These are phyloP conservation scores for Helicoverpa assulta DNA, from an alignment of 2,888 invertebrate species.

Conservation along the genomic window DNA sequence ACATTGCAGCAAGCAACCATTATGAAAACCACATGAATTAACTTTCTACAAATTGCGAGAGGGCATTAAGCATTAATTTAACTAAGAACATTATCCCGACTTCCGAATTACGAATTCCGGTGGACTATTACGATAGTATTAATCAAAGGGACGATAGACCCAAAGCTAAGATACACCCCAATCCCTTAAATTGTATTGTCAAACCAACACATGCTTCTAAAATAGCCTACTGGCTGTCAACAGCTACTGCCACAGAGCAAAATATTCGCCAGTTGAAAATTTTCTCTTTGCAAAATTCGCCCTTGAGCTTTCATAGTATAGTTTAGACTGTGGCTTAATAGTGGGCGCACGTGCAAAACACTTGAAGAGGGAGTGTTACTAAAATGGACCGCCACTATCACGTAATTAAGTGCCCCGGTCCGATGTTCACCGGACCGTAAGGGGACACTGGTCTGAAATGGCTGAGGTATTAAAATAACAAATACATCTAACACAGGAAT, in stretches of 20 bases:
- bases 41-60: conserved; percentile 43
- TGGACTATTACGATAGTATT: conserved; percentile 80
- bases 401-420: conserved; percentile 86
- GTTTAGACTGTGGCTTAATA: conserved; percentile 61
- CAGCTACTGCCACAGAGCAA: conserved; percentile 42
- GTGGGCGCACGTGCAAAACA: conserved; percentile 67
- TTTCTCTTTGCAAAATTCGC: conserved; percentile 5
- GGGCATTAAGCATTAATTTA: conserved; percentile 59
- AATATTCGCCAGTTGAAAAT: conserved; percentile 1
- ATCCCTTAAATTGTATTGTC: conserved; percentile 82
- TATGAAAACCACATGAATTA: background rate
- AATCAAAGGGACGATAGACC: conserved; percentile 82
- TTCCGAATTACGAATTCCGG: conserved; percentile 80
- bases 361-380: conserved; percentile 75
- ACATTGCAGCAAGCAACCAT: conserved; percentile 7
- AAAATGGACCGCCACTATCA: conserved; percentile 86
- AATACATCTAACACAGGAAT: conserved; percentile 51
- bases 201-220: conserved; percentile 78
- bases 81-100: conserved; percentile 71
- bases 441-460: conserved; percentile 79
- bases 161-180: conserved; percentile 76
- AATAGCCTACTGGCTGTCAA: conserved; percentile 52
- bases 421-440: conserved; percentile 83
- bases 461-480: conserved; percentile 80
- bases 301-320: conserved; percentile 24